A percentile compares a stretch with the other conserved stretches of the same genome.
phyloP scores from a whole-genome alignment of 2,113 vertebrate genomes.

The Ptilorrhoa leucosticta region DNA sequence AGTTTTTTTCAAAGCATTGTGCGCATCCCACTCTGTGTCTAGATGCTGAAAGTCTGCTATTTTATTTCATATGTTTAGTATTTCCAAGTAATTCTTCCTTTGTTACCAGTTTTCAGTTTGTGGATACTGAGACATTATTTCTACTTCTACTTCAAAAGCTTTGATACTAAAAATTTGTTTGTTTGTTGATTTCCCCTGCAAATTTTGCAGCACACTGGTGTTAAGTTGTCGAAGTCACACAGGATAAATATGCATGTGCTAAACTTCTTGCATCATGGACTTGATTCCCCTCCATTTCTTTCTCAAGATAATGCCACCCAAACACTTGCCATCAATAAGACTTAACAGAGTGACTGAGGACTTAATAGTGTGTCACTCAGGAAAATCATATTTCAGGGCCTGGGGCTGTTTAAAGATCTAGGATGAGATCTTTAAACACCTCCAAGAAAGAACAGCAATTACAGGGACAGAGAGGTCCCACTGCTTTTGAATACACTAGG shows the following conservation, averaged over 20 bases:
- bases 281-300: neutral
- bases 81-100: neutral
- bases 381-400: neutral
- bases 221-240: neutral
- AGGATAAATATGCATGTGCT: neutral
- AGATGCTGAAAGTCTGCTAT: neutral
- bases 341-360: neutral
- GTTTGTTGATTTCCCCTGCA: neutral
- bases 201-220: neutral
- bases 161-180: neutral
- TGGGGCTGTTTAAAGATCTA: neutral
- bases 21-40: neutral
- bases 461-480: neutral
- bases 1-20: neutral
- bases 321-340: neutral
- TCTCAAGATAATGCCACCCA: neutral
- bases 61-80: neutral
- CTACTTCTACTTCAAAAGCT: neutral
- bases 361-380: neutral
- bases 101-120: neutral
- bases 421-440: neutral
- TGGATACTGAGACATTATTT: neutral
- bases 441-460: neutral
- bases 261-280: neutral
- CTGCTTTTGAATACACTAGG: neutral